These are phyloP conservation scores for Pseudachorutes palmiensis DNA, from an alignment of 1,140 invertebrate species.

Conservation along the genomic window DNA sequence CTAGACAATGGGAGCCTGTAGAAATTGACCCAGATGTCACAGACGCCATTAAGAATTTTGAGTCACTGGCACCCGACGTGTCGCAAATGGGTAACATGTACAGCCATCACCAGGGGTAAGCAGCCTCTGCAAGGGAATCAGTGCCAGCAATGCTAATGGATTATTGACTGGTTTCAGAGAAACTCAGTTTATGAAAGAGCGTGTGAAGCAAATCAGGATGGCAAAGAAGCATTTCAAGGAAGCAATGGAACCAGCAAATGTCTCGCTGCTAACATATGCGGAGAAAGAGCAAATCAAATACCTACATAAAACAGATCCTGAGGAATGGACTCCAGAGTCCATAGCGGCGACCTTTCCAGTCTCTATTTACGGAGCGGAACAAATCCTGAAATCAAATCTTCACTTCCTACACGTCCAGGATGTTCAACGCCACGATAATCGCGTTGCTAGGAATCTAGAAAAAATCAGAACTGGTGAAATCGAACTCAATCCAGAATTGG, in stretches of 20 bases:
- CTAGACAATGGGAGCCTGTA: neutral
- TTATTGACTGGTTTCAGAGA: slow-evolving; percentile 15
- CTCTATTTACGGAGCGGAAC: slow-evolving; percentile 45
- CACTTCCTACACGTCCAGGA: slow-evolving; percentile 12
- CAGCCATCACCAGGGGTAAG: too few species aligned
- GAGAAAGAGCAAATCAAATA: slow-evolving; percentile 73
- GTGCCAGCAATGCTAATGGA: neutral
- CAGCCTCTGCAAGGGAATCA: too few species aligned
- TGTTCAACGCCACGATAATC: slow-evolving; percentile 18
- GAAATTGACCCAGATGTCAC: neutral
- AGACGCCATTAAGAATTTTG: neutral
- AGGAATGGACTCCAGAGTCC: slow-evolving; percentile 62
- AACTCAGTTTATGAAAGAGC: neutral
- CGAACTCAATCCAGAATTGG: slow-evolving; percentile 23
- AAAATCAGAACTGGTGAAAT: slow-evolving; percentile 27
- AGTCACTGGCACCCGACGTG: neutral
- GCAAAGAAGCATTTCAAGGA: slow-evolving; percentile 59
- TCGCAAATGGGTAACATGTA: neutral
- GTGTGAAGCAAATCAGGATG: neutral
- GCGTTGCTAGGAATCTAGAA: slow-evolving; percentile 11
- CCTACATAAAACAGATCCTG: slow-evolving; percentile 56
- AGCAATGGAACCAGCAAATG: slow-evolving; percentile 43
- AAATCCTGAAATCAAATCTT: slow-evolving; percentile 17
- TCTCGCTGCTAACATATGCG: slow-evolving; percentile 68
- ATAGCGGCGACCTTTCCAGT: slow-evolving; percentile 72